Conservation (phyloP, 2,113 vertebrate species). For the Urocitellus parryii region DNA sequence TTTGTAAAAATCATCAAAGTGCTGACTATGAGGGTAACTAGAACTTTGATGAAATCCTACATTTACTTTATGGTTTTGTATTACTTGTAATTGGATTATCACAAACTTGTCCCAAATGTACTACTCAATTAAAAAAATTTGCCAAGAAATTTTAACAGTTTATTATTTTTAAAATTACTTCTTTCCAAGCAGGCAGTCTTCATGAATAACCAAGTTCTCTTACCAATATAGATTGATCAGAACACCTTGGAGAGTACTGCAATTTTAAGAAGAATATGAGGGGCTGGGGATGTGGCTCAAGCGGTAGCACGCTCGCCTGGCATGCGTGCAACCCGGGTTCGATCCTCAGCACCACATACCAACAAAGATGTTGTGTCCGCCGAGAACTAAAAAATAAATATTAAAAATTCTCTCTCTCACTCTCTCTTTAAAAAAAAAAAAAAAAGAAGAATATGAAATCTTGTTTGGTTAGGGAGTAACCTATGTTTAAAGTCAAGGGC, state of each 20-base stretch:
- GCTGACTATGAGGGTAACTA: neutral
- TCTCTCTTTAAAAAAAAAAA: no score
- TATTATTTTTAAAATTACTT: neutral
- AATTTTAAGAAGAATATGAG: slow-evolving; percentile 16
- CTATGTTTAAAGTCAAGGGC: neutral
- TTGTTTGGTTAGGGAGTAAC: neutral
- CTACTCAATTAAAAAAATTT: neutral
- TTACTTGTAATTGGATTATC: neutral
- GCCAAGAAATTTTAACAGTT: neutral
- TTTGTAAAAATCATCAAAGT: slow-evolving; percentile 21
- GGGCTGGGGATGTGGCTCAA: no score
- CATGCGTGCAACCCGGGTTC: no score
- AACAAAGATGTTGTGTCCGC: no score
- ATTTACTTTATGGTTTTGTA: neutral
- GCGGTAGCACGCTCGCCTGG: no score
- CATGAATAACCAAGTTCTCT: neutral
- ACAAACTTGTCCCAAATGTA: neutral
- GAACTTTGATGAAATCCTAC: neutral
- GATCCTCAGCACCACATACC: no score
- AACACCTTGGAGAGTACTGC: neutral
- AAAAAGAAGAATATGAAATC: slow-evolving; percentile 25
- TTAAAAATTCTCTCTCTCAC: no score
- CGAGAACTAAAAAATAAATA: no score
- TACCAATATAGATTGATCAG: neutral
- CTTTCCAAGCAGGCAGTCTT: slow-evolving; percentile 31